phyloP scores from a whole-genome alignment of 2,888 invertebrate species.

The Acleris holmiana region DNA sequence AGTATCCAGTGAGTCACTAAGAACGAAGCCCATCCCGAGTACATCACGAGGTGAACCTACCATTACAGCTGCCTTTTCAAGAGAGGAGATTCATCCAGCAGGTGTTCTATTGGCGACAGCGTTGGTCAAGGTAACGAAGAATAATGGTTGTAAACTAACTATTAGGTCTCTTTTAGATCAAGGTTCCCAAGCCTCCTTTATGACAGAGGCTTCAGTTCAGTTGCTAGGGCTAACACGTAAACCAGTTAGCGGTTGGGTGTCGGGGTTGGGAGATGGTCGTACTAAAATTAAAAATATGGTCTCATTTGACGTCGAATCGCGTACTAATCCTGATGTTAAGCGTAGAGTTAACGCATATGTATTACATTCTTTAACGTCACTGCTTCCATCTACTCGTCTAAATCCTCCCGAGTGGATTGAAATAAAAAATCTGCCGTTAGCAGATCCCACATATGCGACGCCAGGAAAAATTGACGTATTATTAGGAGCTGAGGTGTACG shows the following conservation, averaged over 20 bases:
- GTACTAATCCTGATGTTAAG: not conserved
- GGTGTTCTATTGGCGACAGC: conserved; percentile 3
- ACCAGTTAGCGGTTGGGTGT: not conserved
- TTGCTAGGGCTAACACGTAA: not conserved
- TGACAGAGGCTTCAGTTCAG: not conserved
- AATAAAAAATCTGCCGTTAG: not conserved
- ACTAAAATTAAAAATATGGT: conserved; percentile 1
- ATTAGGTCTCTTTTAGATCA: conserved; percentile 15
- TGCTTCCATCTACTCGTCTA: not conserved
- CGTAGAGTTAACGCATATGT: conserved; percentile 5
- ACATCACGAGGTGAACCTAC: conserved; percentile 15
- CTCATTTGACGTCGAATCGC: conserved; percentile 3
- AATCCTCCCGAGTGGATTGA: not conserved
- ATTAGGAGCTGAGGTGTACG: conserved; percentile 1
- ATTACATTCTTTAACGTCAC: conserved; percentile 10
- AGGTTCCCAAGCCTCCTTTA: not conserved
- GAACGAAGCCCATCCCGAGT: not conserved
- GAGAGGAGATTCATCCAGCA: conserved; percentile 5
- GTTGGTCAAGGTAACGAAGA: conserved; percentile 6
- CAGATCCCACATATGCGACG: conserved; percentile 1
- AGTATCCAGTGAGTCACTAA: not conserved
- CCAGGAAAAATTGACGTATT: not conserved
- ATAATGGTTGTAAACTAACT: conserved; percentile 12
- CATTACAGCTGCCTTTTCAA: conserved; percentile 11
- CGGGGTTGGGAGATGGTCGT: conserved; percentile 2